phyloP scores from a whole-genome alignment of 2,797 vertebrate species.

The Gambusia yucatana region DNA sequence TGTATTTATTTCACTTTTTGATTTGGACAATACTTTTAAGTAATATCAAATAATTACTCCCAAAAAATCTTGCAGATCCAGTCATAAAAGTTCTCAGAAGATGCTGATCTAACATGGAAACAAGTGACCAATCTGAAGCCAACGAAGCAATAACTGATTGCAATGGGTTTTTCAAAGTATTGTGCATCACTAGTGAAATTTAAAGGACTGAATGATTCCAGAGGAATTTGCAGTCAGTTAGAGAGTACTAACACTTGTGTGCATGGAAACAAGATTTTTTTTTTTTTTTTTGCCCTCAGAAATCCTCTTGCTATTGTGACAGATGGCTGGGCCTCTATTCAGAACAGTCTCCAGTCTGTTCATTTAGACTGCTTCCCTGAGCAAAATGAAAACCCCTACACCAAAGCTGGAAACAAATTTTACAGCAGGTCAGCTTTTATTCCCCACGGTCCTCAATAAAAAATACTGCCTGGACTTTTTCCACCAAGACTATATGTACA shows the following conservation, averaged over 20 bases:
- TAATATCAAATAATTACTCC: not conserved
- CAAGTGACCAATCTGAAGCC: not conserved
- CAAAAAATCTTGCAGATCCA: not conserved
- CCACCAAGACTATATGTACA: not conserved
- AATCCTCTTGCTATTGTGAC: constrained; percentile 34
- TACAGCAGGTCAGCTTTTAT: constrained; percentile 51
- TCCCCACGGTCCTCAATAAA: constrained; percentile 45
- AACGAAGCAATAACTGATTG: not conserved
- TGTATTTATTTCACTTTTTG: not conserved
- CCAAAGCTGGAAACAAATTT: constrained; percentile 61
- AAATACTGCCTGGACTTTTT: not conserved
- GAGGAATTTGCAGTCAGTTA: not conserved
- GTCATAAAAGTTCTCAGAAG: not conserved
- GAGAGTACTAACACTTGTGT: not conserved
- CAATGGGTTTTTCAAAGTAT: not conserved
- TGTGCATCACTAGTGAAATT: not conserved
- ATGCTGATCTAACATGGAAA: not conserved
- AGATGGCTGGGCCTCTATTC: constrained; percentile 72
- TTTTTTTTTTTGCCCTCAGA: not conserved
- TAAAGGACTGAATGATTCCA: constrained; percentile 1
- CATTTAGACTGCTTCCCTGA: constrained; percentile 69
- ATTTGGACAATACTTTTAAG: not conserved
- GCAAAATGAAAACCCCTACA: constrained; percentile 71
- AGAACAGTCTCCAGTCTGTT: constrained; percentile 62
- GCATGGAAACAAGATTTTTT: not conserved